phyloP scores from a whole-genome alignment of 2,113 vertebrate species.

The Anolis sagrei region DNA sequence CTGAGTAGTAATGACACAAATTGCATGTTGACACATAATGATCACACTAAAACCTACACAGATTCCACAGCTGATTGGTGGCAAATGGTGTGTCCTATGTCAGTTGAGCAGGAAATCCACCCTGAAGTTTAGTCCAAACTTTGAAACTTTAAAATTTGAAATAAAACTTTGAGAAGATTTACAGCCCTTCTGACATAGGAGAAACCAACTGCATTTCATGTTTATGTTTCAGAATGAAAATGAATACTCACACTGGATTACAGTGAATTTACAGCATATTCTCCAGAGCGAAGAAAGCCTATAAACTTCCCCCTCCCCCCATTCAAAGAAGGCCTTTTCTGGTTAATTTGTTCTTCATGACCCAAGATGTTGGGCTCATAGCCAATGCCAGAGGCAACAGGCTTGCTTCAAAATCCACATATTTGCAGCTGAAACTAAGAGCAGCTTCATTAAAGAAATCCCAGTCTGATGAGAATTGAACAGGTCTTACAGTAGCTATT shows the following conservation, averaged over 20 bases:
- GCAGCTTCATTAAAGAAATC: slow-evolving; percentile 25
- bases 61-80: no score
- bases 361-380: slow-evolving; percentile 26
- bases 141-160: no score
- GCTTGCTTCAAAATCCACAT: slow-evolving; percentile 42
- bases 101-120: no score
- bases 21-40: neutral
- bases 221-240: neutral
- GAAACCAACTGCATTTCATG: no score
- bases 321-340: slow-evolving; percentile 23
- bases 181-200: no score
- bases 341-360: slow-evolving; percentile 8
- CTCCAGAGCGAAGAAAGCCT: neutral
- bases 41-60: neutral
- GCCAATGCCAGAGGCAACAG: slow-evolving; percentile 41
- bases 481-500: neutral
- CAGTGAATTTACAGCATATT: neutral
- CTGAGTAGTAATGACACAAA: no score
- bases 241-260: neutral
- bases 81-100: no score
- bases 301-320: neutral
- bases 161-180: no score
- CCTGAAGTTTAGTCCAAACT: no score
- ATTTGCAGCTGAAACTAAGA: slow-evolving; percentile 33
- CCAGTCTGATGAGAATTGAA: slow-evolving; percentile 19